Evolutionary conservation across 53 echinoderm and acorn worm species (phyloP).

Genomic region (Echinarachnius parma): DNA sequence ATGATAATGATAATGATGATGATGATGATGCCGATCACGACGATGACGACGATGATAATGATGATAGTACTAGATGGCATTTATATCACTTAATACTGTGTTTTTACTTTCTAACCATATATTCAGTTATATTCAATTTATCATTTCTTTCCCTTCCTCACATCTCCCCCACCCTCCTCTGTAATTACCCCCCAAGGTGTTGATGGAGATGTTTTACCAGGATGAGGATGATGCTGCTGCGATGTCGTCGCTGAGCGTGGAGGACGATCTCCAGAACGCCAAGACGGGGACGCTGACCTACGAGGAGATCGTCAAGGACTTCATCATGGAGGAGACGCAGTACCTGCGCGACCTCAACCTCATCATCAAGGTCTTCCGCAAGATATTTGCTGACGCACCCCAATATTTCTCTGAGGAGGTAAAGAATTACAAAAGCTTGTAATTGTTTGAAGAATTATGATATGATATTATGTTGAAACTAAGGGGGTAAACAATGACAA

Average conservation of each 20-base stretch:
- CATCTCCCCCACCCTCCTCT: too few relatives aligned
- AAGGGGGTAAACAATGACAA: too few relatives aligned
- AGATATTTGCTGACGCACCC: conserved; percentile 56
- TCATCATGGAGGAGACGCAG: conserved; percentile 92
- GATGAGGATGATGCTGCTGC: conserved; percentile 88
- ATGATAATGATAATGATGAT: background rate
- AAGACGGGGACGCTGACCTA: conserved; percentile 80
- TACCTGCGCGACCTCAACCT: conserved; percentile 97
- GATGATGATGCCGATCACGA: background rate
- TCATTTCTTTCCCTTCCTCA: too few relatives aligned
- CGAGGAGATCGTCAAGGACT: conserved; percentile 95
- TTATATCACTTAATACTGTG: too few relatives aligned
- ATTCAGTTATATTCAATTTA: too few relatives aligned
- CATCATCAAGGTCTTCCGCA: conserved; percentile 96
- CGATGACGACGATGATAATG: too few relatives aligned
- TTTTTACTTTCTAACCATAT: too few relatives aligned
- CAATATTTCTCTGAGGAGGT: conserved; percentile 68
- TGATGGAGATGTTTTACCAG: conserved; percentile 99
- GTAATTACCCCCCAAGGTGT: conserved; percentile 74
- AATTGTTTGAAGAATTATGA: too few relatives aligned
- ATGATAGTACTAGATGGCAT: too few relatives aligned
- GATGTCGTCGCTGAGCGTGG: conserved; percentile 66
- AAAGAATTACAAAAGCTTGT: too few relatives aligned
- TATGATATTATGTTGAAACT: too few relatives aligned
- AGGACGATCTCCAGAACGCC: conserved; percentile 67